Evolutionary conservation across 1,140 invertebrate species (phyloP).

Genomic region (Drosophila malerkotliana): DNA sequence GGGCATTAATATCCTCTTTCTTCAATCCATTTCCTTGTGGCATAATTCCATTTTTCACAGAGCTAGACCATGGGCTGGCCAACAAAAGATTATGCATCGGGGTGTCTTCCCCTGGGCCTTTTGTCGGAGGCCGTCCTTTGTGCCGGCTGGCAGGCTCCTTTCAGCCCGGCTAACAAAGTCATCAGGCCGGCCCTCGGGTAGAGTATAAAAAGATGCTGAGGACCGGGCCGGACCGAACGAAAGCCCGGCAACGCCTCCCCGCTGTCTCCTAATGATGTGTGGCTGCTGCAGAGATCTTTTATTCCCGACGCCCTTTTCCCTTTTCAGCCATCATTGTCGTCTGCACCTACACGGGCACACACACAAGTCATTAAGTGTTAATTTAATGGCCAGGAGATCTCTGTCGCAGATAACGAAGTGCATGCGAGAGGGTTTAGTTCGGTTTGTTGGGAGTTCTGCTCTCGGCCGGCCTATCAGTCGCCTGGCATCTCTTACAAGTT

Average conservation of each 20-base stretch:
- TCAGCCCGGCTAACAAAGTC: constrained; percentile 51
- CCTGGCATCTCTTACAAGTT: constrained; percentile 79
- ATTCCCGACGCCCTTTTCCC: constrained; percentile 21
- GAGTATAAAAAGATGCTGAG: constrained; percentile 35
- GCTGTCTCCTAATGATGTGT: constrained; percentile 79
- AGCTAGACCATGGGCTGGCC: constrained; percentile 13
- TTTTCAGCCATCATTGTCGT: constrained; percentile 60
- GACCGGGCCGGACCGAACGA: constrained; percentile 32
- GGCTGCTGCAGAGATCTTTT: constrained; percentile 71
- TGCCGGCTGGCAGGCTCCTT: constrained; percentile 10
- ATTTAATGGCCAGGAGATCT: constrained; percentile 81
- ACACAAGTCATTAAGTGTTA: constrained; percentile 81
- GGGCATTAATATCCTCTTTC: constrained; percentile 11
- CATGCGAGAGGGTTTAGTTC: constrained; percentile 65
- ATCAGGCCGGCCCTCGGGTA: constrained; percentile 40
- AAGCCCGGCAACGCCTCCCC: constrained; percentile 58
- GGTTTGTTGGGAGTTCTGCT: constrained; percentile 46
- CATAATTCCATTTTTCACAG: constrained; percentile 49
- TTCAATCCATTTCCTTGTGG: constrained; percentile 44
- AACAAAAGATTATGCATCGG: constrained; percentile 18
- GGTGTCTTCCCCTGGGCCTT: constrained; percentile 31
- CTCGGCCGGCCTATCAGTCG: constrained; percentile 52
- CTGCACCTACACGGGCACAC: constrained; percentile 62
- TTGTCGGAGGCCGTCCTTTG: constrained; percentile 33
- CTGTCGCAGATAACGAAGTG: constrained; percentile 78